These are phyloP conservation scores for Tetheella fluctuosa DNA, from an alignment of 2,888 invertebrate species.

Conservation along the genomic window DNA sequence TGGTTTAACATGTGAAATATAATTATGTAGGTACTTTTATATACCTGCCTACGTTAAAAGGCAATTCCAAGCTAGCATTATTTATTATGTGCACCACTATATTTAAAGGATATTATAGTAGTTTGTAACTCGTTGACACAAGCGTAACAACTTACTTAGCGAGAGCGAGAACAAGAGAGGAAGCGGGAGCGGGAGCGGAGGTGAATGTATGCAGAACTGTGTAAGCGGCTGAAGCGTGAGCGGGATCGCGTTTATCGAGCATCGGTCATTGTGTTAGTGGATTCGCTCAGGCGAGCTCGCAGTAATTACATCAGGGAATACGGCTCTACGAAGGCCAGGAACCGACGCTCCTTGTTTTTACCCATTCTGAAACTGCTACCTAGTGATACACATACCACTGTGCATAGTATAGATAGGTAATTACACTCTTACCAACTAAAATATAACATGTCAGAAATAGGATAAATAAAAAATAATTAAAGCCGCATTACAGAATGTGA, in stretches of 20 bases:
- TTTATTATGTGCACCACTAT: slow-evolving; percentile 23
- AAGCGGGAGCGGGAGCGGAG: slow-evolving; percentile 20
- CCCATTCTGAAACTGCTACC: slow-evolving; percentile 45
- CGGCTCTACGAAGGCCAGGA: slow-evolving; percentile 47
- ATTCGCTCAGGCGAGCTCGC: slow-evolving; percentile 63
- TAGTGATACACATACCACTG: slow-evolving; percentile 23
- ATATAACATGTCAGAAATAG: background rate
- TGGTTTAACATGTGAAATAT: no score
- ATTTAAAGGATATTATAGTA: slow-evolving; percentile 50
- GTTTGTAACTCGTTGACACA: slow-evolving; percentile 54
- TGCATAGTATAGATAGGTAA: slow-evolving; percentile 21
- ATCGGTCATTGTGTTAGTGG: slow-evolving; percentile 76
- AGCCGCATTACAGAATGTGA: slow-evolving; percentile 66
- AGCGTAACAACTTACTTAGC: slow-evolving; percentile 53
- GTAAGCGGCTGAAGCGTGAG: slow-evolving; percentile 35
- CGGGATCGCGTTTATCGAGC: slow-evolving; percentile 55
- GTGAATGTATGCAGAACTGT: background rate
- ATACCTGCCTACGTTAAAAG: no score
- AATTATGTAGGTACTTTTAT: no score
- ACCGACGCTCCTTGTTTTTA: slow-evolving; percentile 60
- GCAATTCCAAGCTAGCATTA: background rate
- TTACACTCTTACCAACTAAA: slow-evolving; percentile 4
- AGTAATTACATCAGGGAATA: slow-evolving; percentile 82
- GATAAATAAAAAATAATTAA: slow-evolving; percentile 15
- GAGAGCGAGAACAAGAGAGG: slow-evolving; percentile 20